phyloP scores from a whole-genome alignment of 2,888 invertebrate genomes.

The Desoria tigrina region DNA sequence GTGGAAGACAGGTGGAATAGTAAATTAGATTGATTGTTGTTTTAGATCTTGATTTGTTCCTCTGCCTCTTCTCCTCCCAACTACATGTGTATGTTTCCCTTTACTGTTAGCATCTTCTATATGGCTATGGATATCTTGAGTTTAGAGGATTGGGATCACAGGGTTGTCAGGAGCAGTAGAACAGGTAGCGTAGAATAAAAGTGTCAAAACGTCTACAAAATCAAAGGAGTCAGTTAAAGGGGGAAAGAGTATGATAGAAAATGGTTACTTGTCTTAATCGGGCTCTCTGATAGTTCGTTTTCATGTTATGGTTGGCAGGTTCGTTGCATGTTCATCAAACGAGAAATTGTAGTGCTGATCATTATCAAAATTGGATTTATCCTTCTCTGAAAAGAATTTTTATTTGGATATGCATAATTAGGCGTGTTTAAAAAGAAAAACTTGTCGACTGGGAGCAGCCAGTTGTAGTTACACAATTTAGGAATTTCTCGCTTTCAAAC shows the following conservation, averaged over 20 bases:
- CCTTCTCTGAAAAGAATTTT: background rate
- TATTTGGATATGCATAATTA: slow-evolving; percentile 13
- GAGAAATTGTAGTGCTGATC: background rate
- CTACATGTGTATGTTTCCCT: too few relatives aligned
- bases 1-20: slow-evolving; percentile 18
- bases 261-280: slow-evolving; percentile 4
- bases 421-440: background rate
- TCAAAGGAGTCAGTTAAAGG: background rate
- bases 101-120: background rate
- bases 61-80: background rate
- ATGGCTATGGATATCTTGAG: background rate
- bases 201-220: slow-evolving; percentile 16
- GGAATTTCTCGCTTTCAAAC: slow-evolving; percentile 10
- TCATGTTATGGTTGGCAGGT: slow-evolving; percentile 6
- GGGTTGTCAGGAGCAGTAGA: background rate
- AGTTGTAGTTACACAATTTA: background rate
- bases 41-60: slow-evolving; percentile 5
- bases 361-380: background rate
- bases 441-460: too few relatives aligned
- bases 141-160: background rate
- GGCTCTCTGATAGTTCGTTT: background rate
- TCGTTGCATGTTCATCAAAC: slow-evolving; percentile 5
- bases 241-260: background rate
- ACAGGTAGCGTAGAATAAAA: slow-evolving; percentile 1
- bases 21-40: slow-evolving; percentile 21